Base-by-base conservation (phyloP, 2,113 vertebrate species). In the Oxyura jamaicensis region DNA sequence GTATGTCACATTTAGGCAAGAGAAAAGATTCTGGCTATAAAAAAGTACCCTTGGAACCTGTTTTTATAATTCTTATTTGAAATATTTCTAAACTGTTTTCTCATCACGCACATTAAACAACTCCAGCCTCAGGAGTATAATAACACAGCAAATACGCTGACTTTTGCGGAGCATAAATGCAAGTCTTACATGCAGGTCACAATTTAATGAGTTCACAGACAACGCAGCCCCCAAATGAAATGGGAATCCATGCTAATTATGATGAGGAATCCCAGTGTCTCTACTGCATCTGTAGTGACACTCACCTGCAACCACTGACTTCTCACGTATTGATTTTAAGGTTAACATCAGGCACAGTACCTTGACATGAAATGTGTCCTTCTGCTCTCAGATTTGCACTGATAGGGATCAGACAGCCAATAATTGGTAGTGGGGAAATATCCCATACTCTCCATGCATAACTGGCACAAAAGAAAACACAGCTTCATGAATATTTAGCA, bases 51-150 rank as follows among this genome's bases (percentile, higher is more conserved):
- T 73, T 78, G 90, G 74, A 92, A 81, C 56, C 39, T 41, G 46
- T 71, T 95, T 89, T 95, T 93, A 89, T 82, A 77, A 74, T 81
- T 86, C 75, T 90, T 75, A 69, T 75, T 94, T 80, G 84, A 96
- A 95, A 90, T 86, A 93, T 87, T 93, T 92, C 91, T 82, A 35
- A 86, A 52, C 76, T 96, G 87, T 73, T 69, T 78, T 95, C 93
- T 87, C 85, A 59, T 90, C 95, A 77, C 63, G 79, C 86, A 94
- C 82, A 28, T 96, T 95, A 94, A 96, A 89, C 93, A 88, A 91
- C 84, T 84, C 23, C 71, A 80, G 81, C 86, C 88, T 91, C 92
- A 52, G 62, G 78, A 75, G 91, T 39, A 42, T 48, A 86, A 84
- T 50, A 93, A 91, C 86, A 29, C 1, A 66, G 73, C 88, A 91